These are phyloP conservation scores for Scophthalmus maximus DNA, from an alignment of 2,113 vertebrate genomes.

Conservation along the genomic window DNA sequence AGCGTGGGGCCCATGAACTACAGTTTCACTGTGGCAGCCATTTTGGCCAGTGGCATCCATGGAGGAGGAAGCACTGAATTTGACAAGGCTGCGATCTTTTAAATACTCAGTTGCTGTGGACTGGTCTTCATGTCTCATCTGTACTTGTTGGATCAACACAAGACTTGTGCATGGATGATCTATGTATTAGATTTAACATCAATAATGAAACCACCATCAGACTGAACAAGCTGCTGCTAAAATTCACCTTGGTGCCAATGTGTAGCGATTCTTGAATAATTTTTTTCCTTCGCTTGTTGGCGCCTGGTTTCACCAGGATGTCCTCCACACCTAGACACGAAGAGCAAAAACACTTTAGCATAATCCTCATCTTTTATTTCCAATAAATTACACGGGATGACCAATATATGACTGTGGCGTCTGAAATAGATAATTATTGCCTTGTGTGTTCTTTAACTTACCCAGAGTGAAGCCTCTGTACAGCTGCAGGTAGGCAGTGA, in stretches of 20 bases:
- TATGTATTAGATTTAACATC: too few relatives aligned
- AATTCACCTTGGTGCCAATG: slow-evolving; percentile 87
- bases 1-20: slow-evolving; percentile 63
- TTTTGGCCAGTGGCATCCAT: slow-evolving; percentile 72
- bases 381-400: not conserved
- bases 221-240: not conserved
- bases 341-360: not conserved
- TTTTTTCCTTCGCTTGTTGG: slow-evolving; percentile 84
- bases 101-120: not conserved
- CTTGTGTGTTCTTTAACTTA: slow-evolving; percentile 62
- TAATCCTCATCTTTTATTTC: not conserved
- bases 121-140: not conserved
- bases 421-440: not conserved
- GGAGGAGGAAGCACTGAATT: slow-evolving; percentile 67
- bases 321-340: slow-evolving; percentile 90
- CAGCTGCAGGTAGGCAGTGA: slow-evolving; percentile 95
- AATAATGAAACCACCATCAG: not conserved
- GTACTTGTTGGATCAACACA: too few relatives aligned
- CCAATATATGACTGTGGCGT: not conserved
- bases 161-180: too few relatives aligned
- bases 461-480: slow-evolving; percentile 97
- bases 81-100: slow-evolving; percentile 66
- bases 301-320: slow-evolving; percentile 90
- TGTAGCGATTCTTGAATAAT: slow-evolving; percentile 87
- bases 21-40: slow-evolving; percentile 67